A percentile compares a stretch with the other conserved stretches of the same genome.
These are phyloP conservation scores for Beris chalybata DNA, from an alignment of 2,888 invertebrate species.

Conservation along the genomic window DNA sequence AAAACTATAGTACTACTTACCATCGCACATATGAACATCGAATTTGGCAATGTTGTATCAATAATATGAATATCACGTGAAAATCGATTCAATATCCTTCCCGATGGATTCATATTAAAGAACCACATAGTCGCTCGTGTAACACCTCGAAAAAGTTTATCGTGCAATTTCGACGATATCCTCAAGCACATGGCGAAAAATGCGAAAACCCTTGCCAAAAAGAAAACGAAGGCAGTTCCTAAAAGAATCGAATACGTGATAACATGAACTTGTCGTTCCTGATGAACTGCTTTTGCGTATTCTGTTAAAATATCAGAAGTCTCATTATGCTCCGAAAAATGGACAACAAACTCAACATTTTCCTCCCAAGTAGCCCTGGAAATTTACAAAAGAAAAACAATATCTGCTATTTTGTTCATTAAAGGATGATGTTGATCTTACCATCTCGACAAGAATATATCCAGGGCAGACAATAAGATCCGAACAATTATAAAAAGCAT, in stretches of 20 bases:
- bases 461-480: slow-evolving; percentile 65
- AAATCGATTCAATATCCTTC: slow-evolving; percentile 73
- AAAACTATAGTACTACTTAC: slow-evolving; percentile 53
- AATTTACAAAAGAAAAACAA: neutral
- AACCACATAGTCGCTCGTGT: slow-evolving; percentile 73
- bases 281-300: neutral
- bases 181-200: slow-evolving; percentile 75
- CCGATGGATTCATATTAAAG: slow-evolving; percentile 71
- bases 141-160: slow-evolving; percentile 75
- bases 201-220: slow-evolving; percentile 62
- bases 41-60: slow-evolving; percentile 64
- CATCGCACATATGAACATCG: slow-evolving; percentile 64
- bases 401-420: neutral
- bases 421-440: slow-evolving; percentile 45
- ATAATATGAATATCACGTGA: slow-evolving; percentile 73
- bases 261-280: slow-evolving; percentile 46
- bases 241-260: slow-evolving; percentile 51
- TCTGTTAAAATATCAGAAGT: neutral
- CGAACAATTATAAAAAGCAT: slow-evolving; percentile 64
- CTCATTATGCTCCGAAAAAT: slow-evolving; percentile 1
- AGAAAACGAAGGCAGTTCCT: slow-evolving; percentile 54
- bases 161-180: slow-evolving; percentile 75
- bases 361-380: slow-evolving; percentile 28
- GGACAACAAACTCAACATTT: neutral
- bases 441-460: slow-evolving; percentile 78